Conservation (phyloP, 2,888 invertebrate species). For the Netelia virgata region DNA sequence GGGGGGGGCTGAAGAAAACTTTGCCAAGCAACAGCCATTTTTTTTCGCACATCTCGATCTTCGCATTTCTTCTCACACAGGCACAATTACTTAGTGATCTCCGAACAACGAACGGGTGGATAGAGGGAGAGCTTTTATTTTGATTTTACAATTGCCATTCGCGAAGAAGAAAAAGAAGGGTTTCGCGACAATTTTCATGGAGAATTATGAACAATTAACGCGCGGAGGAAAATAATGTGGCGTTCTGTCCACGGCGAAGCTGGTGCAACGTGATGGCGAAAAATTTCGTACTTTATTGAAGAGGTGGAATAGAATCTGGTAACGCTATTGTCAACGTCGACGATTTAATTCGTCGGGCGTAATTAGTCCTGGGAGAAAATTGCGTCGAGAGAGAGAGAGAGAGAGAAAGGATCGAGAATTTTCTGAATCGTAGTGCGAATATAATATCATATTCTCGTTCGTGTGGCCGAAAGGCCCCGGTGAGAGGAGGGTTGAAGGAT, state of each 20-base stretch:
- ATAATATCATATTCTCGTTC: not conserved
- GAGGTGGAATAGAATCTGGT: not conserved
- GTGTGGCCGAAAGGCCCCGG: not conserved
- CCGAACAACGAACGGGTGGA: too few relatives aligned
- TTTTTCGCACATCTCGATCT: not conserved
- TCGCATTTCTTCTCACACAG: not conserved
- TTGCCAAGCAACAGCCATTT: not conserved
- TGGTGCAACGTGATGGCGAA: too few relatives aligned
- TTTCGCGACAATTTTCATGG: not conserved
- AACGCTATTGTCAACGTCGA: conserved; percentile 5
- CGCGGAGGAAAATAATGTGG: not conserved
- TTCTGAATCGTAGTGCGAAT: not conserved
- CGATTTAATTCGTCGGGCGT: not conserved
- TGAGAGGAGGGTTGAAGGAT: conserved; percentile 12
- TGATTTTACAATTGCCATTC: not conserved
- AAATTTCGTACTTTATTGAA: not conserved
- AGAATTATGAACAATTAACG: not conserved
- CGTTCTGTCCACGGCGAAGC: too few relatives aligned
- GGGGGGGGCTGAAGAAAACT: not conserved
- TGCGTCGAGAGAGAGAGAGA: not conserved
- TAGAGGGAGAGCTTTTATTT: not conserved
- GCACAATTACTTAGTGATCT: not conserved
- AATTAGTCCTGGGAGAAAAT: conserved; percentile 6
- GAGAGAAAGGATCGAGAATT: not conserved
- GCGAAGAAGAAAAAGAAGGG: not conserved